Conservation (phyloP, 1,140 invertebrate genomes). For the Micrasema longulum region DNA sequence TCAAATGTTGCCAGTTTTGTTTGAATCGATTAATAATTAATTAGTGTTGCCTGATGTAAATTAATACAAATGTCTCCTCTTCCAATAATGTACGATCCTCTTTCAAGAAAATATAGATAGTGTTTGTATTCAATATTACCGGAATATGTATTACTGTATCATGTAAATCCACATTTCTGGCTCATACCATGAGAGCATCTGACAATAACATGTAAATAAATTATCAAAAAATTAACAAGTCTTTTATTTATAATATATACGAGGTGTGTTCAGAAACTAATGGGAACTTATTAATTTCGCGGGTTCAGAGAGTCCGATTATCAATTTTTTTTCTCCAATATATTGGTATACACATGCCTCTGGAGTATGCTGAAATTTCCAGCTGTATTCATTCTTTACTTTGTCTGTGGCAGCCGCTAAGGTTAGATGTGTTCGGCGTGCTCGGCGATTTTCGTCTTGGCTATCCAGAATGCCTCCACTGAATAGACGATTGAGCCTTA, state of each 20-base stretch:
- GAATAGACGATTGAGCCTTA: no score
- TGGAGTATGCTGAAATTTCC: no score
- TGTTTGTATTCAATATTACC: conserved; percentile 44
- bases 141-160: conserved; percentile 43
- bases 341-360: no score
- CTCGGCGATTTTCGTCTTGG: no score
- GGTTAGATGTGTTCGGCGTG: no score
- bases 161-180: conserved; percentile 46
- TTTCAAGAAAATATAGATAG: conserved; percentile 27
- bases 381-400: no score
- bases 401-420: no score
- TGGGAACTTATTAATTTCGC: no score
- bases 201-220: conserved; percentile 54
- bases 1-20: conserved; percentile 5
- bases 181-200: conserved; percentile 50
- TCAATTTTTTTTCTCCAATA: no score
- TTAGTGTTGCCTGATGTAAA: background rate
- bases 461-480: no score
- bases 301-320: no score
- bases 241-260: conserved; percentile 1
- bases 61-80: conserved; percentile 21
- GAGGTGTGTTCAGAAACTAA: no score
- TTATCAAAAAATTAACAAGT: conserved; percentile 49
- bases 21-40: conserved; percentile 1
- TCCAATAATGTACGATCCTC: conserved; percentile 41